These are phyloP conservation scores for Arctocebus calabarensis DNA, from an alignment of 2,797 vertebrate species.

Conservation along the genomic window DNA sequence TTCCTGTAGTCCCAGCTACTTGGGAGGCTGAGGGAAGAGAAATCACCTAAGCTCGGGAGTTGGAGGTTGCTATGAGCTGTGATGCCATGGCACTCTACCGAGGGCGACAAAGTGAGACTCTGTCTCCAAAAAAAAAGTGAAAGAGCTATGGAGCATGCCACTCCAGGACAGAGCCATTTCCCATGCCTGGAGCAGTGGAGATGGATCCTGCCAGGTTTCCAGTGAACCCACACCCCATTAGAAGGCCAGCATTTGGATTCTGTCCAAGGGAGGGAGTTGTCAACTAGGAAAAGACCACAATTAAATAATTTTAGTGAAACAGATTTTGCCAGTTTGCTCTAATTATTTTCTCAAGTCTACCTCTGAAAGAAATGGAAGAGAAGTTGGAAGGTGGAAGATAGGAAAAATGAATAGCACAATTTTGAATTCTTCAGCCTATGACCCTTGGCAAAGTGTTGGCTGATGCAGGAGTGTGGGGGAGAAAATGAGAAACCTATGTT, in stretches of 20 bases:
- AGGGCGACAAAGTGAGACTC: too few species aligned
- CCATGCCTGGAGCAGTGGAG: neutral
- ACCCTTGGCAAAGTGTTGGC: neutral
- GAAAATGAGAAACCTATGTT: neutral
- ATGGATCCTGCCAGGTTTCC: neutral
- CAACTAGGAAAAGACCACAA: neutral
- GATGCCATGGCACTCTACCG: too few species aligned
- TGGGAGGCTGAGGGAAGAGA: too few species aligned
- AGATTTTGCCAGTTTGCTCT: neutral
- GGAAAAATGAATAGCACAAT: neutral
- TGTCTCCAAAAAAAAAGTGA: too few species aligned
- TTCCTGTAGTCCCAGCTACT: too few species aligned
- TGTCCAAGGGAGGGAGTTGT: neutral
- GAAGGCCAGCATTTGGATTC: neutral
- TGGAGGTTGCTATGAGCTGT: too few species aligned
- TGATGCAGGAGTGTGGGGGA: neutral
- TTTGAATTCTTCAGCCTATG: neutral
- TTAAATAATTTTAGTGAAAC: neutral
- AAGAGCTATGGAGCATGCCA: rapidly evolving
- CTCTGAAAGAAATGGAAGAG: neutral
- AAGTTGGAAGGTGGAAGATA: neutral
- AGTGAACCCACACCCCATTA: neutral
- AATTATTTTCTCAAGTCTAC: neutral
- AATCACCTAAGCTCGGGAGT: too few species aligned
- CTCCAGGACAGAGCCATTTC: neutral